Percentiles rank a stretch among this genome's conserved stretches.
These are phyloP conservation scores for Fulica atra DNA, from an alignment of 2,113 vertebrate species.

Conservation along the genomic window DNA sequence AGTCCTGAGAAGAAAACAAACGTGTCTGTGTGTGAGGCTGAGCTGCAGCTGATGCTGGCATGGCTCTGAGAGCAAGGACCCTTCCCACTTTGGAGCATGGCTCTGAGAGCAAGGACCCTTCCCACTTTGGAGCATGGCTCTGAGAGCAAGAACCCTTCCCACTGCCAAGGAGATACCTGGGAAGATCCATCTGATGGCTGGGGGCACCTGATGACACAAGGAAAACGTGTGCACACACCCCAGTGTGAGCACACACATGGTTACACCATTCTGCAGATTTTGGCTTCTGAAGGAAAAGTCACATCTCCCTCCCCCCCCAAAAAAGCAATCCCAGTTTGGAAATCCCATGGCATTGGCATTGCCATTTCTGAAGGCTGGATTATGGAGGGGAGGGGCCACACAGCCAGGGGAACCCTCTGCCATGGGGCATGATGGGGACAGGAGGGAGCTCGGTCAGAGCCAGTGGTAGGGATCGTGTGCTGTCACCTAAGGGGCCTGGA, in stretches of 20 bases:
- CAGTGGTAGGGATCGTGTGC: not conserved
- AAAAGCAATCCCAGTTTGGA: not conserved
- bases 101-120: no score
- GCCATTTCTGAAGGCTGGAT: not conserved
- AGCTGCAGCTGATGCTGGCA: not conserved
- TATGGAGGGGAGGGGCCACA: fast-evolving
- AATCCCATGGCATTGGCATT: fast-evolving
- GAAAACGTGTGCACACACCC: fast-evolving
- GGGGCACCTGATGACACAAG: fast-evolving
- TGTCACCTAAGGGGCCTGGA: fast-evolving
- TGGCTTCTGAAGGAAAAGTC: no score
- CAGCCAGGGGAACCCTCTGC: not conserved
- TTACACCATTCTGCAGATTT: no score
- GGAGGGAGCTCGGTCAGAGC: not conserved
- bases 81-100: no score
- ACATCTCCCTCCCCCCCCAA: no score
- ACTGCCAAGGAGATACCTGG: fast-evolving
- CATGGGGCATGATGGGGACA: fast-evolving
- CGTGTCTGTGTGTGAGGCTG: fast-evolving
- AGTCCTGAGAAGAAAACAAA: not conserved
- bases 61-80: not conserved
- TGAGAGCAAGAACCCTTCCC: fast-evolving
- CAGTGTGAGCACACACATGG: fast-evolving
- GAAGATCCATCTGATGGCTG: not conserved
- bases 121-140: not conserved